Base-by-base conservation (phyloP, 2,888 invertebrate genomes). In the Thalpophila matura region DNA sequence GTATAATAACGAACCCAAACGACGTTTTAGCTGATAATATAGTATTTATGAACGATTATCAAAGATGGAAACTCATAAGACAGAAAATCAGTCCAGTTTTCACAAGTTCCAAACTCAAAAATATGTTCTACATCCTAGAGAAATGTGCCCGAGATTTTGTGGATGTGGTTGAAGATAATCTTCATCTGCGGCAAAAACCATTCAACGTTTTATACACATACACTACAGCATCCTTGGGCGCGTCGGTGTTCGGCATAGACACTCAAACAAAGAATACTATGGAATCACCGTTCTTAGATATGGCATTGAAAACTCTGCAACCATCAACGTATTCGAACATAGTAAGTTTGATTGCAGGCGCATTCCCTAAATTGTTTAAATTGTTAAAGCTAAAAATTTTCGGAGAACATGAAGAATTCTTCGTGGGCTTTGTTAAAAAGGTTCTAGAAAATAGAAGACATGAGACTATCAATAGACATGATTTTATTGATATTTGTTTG, bases 201-300 rank as follows among this genome's bases (percentile, higher is more conserved):
- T 91, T 87, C 27, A 80, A 84, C 38, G 80, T 81, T 9, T 49
- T 90, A 0, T 89, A 87, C 38, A 88, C 85, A 0, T 92, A 86
- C 35, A 88, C 88, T 0, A 85, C 89, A 1, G 86, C 87, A 1
- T 85, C 89, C 0, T 89, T 92, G 22, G 89, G 86, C 12, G 88
- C 92, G 4, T 85, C 91, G 4, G 87, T 94, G 0, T 94, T 95
- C 64, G 95, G 95, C 0, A 86, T 95, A 16, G 90, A 92, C 38
- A 86, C 89, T 9, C 78, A 86, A 45, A 79, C 83, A 2, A 79
- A 86, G 12, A 90, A 84, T 37, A 82, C 86, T 0, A 89, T 91
- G 87, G 81, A 92, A 40, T 92, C 84, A 4, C 90, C 87, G 38
- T 92, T 89, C 50, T 62, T 86, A 26, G 81, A 88, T 2, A 88